Evolutionary conservation across 2,797 vertebrate genomes (phyloP).

Genomic region (Chromobotia macracanthus): DNA sequence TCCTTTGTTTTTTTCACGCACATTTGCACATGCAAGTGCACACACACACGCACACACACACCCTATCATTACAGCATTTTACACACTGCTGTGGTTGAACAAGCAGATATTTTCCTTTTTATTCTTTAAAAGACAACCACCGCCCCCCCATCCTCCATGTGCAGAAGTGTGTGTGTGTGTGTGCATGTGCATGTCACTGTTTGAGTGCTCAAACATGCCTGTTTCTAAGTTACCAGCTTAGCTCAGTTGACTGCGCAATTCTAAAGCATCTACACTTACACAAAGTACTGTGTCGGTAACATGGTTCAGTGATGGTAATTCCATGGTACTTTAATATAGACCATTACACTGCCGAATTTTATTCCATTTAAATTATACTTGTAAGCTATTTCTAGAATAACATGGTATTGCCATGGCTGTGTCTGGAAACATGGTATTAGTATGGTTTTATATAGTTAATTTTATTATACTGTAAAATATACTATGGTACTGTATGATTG

Average conservation of each 20-base stretch:
- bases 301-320: background rate
- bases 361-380: background rate
- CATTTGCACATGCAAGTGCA: slow-evolving; percentile 54
- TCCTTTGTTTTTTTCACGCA: slow-evolving; percentile 36
- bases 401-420: background rate
- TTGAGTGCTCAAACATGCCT: slow-evolving; percentile 69
- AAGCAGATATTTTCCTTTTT: slow-evolving; percentile 71
- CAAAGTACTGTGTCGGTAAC: background rate
- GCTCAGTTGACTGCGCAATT: slow-evolving; percentile 66
- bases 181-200: slow-evolving; percentile 59
- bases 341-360: background rate
- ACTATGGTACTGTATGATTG: no score
- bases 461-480: background rate
- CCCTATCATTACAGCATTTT: slow-evolving; percentile 56
- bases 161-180: slow-evolving; percentile 31
- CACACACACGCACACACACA: slow-evolving; percentile 58
- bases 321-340: background rate
- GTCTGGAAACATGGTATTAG: background rate
- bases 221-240: slow-evolving; percentile 77
- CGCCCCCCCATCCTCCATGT: slow-evolving; percentile 41
- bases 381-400: background rate
- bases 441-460: background rate
- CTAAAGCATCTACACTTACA: background rate
- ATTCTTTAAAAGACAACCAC: slow-evolving; percentile 53
- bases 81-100: slow-evolving; percentile 64